Conservation (phyloP, 2,113 vertebrate genomes). For the Ochotona princeps region DNA sequence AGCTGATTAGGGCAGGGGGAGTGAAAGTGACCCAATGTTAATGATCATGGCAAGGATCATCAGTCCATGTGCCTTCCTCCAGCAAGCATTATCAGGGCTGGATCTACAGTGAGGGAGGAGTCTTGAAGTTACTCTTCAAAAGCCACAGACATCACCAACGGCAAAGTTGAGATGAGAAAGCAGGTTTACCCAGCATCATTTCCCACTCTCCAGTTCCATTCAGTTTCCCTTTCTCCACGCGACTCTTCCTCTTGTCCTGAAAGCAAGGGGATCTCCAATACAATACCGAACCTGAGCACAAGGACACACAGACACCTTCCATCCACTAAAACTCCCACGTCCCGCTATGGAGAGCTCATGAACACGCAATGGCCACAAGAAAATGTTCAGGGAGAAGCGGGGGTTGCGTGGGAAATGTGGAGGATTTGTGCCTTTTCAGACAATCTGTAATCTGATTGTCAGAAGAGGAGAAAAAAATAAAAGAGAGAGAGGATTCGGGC, state of each 20-base stretch:
- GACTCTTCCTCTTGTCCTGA: not conserved
- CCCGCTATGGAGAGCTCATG: not conserved
- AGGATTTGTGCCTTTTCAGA: constrained; percentile 50
- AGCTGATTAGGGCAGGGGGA: not conserved
- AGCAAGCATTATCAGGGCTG: too few relatives aligned
- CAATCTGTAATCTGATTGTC: constrained; percentile 63
- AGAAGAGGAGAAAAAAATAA: not conserved
- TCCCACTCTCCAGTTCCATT: not conserved
- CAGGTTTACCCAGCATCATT: not conserved
- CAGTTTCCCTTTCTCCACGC: not conserved
- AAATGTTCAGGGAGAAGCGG: not conserved
- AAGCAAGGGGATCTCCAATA: not conserved
- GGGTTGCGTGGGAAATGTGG: not conserved
- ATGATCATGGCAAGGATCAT: not conserved
- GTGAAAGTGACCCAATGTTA: not conserved
- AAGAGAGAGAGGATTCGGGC: constrained; percentile 52
- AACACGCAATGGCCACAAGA: not conserved
- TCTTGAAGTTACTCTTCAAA: not conserved
- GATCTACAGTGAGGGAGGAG: not conserved
- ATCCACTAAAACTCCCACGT: not conserved
- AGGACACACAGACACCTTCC: not conserved
- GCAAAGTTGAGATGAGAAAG: not conserved
- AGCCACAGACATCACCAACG: not conserved
- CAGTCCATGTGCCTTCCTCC: not conserved
- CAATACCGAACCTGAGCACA: constrained; percentile 26